Conservation (phyloP, 2,797 vertebrate species). For the Microchirus variegatus region DNA sequence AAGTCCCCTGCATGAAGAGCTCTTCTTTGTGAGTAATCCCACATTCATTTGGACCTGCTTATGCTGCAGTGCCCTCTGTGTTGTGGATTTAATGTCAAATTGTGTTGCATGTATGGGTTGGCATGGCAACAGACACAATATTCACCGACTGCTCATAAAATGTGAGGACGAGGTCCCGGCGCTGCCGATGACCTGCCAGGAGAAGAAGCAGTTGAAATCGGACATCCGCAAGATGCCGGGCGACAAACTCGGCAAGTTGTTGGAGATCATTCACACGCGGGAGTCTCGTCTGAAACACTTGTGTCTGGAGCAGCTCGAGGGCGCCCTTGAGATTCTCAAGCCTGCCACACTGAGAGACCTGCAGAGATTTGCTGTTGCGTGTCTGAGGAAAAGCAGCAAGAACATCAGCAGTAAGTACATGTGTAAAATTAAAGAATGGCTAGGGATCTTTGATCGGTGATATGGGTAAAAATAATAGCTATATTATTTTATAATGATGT, state of each 20-base stretch:
- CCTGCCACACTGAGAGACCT: conserved; percentile 87
- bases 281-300: conserved; percentile 81
- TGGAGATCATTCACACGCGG: conserved; percentile 87
- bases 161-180: conserved; percentile 69
- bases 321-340: conserved; percentile 91
- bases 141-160: conserved; percentile 30
- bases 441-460: no score
- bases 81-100: neutral
- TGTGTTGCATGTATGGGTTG: conserved; percentile 52
- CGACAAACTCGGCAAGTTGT: conserved; percentile 86
- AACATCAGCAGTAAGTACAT: conserved; percentile 77
- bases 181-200: conserved; percentile 86
- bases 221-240: conserved; percentile 91
- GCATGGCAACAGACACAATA: conserved; percentile 36
- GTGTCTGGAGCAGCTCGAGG: conserved; percentile 86
- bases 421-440: no score
- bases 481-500: no score
- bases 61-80: neutral
- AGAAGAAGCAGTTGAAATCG: conserved; percentile 88
- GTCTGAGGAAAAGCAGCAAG: conserved; percentile 81
- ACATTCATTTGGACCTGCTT: neutral
- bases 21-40: conserved; percentile 77
- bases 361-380: conserved; percentile 84
- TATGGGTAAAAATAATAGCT: no score
- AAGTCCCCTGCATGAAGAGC: conserved; percentile 76